These are phyloP conservation scores for Myotis yumanensis DNA, from an alignment of 2,113 vertebrate species.

Conservation along the genomic window DNA sequence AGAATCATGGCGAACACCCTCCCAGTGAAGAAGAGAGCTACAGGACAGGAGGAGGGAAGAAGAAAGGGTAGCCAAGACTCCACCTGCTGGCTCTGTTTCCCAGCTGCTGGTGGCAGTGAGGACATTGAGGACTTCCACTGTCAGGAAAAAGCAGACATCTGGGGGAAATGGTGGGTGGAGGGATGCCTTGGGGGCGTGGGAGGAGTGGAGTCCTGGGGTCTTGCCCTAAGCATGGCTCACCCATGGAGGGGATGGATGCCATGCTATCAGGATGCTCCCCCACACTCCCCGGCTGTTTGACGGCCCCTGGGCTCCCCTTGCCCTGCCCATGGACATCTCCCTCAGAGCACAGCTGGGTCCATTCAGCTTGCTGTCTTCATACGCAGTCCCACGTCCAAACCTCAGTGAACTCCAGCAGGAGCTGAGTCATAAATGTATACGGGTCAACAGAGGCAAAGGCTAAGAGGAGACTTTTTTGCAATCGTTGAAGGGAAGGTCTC, in stretches of 20 bases:
- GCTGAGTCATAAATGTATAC: rapidly evolving
- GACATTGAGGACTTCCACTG: not conserved
- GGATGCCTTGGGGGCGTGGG: not conserved
- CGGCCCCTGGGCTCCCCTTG: not conserved
- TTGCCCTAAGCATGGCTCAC: not conserved
- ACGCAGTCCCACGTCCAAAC: not conserved
- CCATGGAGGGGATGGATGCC: no score
- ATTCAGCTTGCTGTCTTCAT: rapidly evolving
- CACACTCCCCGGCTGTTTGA: not conserved
- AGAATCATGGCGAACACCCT: not conserved
- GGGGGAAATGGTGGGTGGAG: not conserved
- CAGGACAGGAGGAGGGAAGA: not conserved
- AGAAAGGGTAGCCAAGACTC: no score
- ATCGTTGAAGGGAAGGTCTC: not conserved
- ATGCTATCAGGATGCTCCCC: not conserved
- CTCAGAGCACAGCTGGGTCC: not conserved
- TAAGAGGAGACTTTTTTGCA: not conserved
- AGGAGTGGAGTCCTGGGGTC: not conserved
- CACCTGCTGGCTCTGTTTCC: not conserved
- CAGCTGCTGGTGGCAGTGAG: not conserved
- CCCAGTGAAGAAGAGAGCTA: not conserved
- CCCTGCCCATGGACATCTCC: rapidly evolving
- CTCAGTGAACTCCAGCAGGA: not conserved
- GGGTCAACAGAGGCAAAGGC: not conserved
- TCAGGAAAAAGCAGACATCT: not conserved